Percentiles rank a stretch among this genome's conserved stretches.
Evolutionary conservation across 2,888 invertebrate species (phyloP).

Genomic region (Eurois occulta): DNA sequence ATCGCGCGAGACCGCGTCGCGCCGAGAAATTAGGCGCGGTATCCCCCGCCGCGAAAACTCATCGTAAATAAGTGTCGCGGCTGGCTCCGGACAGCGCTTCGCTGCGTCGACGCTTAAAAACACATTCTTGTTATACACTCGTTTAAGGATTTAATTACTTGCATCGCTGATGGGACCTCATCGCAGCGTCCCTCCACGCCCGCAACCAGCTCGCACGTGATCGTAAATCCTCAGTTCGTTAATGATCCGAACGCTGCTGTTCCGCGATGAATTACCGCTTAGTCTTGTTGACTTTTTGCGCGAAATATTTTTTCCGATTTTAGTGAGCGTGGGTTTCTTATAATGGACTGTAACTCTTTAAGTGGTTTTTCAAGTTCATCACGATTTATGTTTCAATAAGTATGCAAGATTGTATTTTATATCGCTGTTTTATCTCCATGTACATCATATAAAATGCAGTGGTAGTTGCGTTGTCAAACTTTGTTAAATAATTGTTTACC

Average conservation of each 20-base stretch:
- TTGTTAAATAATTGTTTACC: conserved; percentile 61
- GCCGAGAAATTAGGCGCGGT: conserved; percentile 88
- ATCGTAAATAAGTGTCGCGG: conserved; percentile 89
- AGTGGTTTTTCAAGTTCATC: conserved; percentile 86
- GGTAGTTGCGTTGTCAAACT: conserved; percentile 70
- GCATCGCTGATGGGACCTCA: conserved; percentile 81
- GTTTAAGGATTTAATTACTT: conserved; percentile 89
- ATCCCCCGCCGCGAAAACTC: conserved; percentile 89
- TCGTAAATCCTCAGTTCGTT: conserved; percentile 88
- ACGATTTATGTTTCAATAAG: conserved; percentile 86
- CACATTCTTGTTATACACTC: conserved; percentile 89
- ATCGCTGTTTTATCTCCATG: conserved; percentile 75
- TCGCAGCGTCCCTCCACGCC: conserved; percentile 61
- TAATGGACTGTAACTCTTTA: conserved; percentile 84
- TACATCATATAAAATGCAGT: conserved; percentile 76
- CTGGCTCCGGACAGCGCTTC: conserved; percentile 75
- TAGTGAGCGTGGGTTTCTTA: conserved; percentile 83
- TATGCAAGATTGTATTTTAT: conserved; percentile 82
- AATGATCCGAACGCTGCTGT: conserved; percentile 85
- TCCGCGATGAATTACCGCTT: conserved; percentile 86
- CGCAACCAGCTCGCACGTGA: conserved; percentile 80
- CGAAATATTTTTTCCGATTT: conserved; percentile 83
- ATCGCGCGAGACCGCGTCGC: conserved; percentile 89
- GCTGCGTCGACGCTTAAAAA: conserved; percentile 82
- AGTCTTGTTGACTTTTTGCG: conserved; percentile 85